Base-by-base conservation (phyloP, 1,140 invertebrate genomes). In the Camponotus vicinus region DNA sequence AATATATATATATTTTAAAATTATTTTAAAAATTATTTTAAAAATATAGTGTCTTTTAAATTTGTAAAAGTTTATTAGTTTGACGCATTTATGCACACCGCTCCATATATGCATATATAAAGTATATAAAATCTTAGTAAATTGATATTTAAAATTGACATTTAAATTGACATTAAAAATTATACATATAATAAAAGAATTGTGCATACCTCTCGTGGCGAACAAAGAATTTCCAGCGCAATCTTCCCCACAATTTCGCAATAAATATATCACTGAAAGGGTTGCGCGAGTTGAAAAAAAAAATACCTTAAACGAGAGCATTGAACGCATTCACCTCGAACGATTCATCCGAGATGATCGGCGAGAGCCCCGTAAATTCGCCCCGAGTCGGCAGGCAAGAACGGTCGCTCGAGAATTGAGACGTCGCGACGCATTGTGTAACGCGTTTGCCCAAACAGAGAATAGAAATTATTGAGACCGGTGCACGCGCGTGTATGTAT, bases 391-490 rank as follows among this genome's bases (percentile, higher is more conserved):
- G 55, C 45, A 40, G 27, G 18, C 49, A 77, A 27, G 40, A 8
- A 55, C 21, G 34, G 70, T 79, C 89, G 77, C 42, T 64, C 61
- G 87, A 87, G 92, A 91, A 92, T 92, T 91, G 88, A 92, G 88
- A 92, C 91, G 87, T 88, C 80, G 75, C 49, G 88, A 69, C 40
- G 71, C 75, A 85, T 85, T 85, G 82, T 86, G 87, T 71, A 73
- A 69, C 75, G 55, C 75, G 78, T 83, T 87, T 86, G 86, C 78
- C 86, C 80, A 86, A 90, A 92, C 90, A 84, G 86, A 91, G 86
- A 89, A 86, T 84, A 87, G 87, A 91, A 91, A 91, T 93, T 90
- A 93, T 92, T 89, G 88, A 71, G 86, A 84, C 77, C 89, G 87
- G 27, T 37, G 42, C 11, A 13, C 6, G 11, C 11, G 45, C 6